A percentile compares a stretch with the other conserved stretches of the same genome.
Conservation (phyloP, 2,888 invertebrate species). For the Nomada fabriciana region DNA sequence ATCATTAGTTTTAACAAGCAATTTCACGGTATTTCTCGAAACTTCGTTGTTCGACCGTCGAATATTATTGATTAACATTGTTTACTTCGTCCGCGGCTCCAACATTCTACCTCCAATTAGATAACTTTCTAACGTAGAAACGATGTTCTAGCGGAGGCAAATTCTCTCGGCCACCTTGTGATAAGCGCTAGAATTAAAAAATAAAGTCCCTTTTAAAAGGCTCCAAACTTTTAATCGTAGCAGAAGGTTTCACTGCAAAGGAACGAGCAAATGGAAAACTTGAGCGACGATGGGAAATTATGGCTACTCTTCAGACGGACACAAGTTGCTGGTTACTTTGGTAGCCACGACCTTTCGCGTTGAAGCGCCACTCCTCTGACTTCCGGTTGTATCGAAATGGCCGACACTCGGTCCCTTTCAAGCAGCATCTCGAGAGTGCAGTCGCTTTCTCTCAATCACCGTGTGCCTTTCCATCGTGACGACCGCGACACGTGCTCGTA, state of each 20-base stretch:
- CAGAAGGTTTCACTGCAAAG: background rate
- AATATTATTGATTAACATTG: too few species aligned
- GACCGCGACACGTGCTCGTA: background rate
- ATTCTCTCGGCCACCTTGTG: too few species aligned
- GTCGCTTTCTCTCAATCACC: conserved; percentile 42
- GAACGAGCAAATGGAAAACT: background rate
- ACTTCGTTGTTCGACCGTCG: too few species aligned
- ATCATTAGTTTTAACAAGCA: too few species aligned
- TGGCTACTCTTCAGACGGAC: background rate
- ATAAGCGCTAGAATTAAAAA: too few species aligned
- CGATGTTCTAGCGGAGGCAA: too few species aligned
- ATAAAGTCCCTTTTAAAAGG: too few species aligned
- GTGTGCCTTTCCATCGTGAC: conserved; percentile 20
- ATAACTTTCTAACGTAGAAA: too few species aligned
- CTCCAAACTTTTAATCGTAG: background rate
- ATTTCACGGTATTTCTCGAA: too few species aligned
- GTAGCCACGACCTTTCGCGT: conserved; percentile 47
- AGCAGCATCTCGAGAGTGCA: conserved; percentile 40
- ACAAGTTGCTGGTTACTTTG: conserved; percentile 16
- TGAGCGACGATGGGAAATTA: background rate
- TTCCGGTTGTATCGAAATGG: conserved; percentile 56
- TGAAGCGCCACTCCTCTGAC: conserved; percentile 54
- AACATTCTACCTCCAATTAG: too few species aligned
- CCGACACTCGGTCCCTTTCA: conserved; percentile 49
- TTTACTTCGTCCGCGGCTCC: too few species aligned